Conservation (phyloP, 2,113 vertebrate genomes). For the Notechis scutatus region DNA sequence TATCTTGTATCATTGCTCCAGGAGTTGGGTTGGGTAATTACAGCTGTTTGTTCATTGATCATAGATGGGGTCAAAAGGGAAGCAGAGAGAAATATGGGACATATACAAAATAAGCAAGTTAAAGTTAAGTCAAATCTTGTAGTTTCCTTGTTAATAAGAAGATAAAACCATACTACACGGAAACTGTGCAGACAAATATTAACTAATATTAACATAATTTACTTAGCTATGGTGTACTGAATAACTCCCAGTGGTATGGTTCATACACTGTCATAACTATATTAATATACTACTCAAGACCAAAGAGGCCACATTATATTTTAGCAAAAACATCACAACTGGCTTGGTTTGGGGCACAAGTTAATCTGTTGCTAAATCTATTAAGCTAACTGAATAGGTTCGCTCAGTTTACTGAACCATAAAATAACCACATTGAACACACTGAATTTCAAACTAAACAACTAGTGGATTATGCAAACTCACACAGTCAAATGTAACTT, state of each 20-base stretch:
- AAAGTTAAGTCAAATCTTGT: neutral
- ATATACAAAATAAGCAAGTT: neutral
- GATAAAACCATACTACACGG: neutral
- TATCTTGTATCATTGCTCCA: neutral
- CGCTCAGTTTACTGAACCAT: neutral
- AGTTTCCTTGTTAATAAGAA: neutral
- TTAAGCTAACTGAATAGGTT: neutral
- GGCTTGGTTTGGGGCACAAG: neutral
- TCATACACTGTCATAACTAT: neutral
- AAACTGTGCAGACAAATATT: neutral
- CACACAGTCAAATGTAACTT: neutral
- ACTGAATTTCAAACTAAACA: neutral
- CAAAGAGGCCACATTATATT: neutral
- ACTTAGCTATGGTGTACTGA: neutral
- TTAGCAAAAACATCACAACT: neutral
- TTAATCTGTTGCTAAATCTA: neutral
- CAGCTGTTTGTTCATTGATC: neutral
- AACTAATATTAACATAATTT: neutral
- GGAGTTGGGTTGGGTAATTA: neutral
- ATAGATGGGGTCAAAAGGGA: neutral
- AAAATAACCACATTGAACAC: neutral
- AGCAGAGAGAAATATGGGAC: neutral
- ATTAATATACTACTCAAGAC: neutral
- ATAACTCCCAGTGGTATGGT: neutral
- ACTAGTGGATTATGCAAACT: neutral